Conservation (phyloP, 2,888 invertebrate genomes). For the Yponomeuta plumbellus region DNA sequence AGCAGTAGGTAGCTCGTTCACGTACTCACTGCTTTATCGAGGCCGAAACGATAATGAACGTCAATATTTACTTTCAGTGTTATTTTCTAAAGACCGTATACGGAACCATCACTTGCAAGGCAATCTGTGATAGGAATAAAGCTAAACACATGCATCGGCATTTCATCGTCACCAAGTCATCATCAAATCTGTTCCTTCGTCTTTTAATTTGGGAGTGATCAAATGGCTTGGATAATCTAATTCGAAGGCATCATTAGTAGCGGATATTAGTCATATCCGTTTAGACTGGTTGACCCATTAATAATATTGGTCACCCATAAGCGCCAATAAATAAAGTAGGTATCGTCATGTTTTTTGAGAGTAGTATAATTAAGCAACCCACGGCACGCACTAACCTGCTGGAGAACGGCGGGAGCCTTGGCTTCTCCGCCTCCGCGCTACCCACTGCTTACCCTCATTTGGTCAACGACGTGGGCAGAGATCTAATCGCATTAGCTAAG, state of each 20-base stretch:
- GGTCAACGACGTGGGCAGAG: conserved; percentile 65
- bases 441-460: conserved; percentile 74
- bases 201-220: neutral
- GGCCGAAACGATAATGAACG: conserved; percentile 62
- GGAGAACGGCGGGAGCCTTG: conserved; percentile 69
- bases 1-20: conserved; percentile 34
- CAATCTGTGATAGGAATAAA: conserved; percentile 3
- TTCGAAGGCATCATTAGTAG: no score
- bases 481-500: conserved; percentile 60
- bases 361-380: conserved; percentile 67
- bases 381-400: conserved; percentile 54
- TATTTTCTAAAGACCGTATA: conserved; percentile 22
- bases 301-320: conserved; percentile 20
- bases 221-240: no score
- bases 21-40: conserved; percentile 52
- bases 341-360: conserved; percentile 41
- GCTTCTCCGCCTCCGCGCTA: conserved; percentile 69
- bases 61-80: conserved; percentile 60
- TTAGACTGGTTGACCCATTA: conserved; percentile 19
- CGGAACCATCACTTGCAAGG: neutral
- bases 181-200: neutral
- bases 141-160: neutral
- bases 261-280: conserved; percentile 10
- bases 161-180: neutral
- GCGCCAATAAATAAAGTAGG: conserved; percentile 29